Evolutionary conservation across 2,113 vertebrate species (phyloP).

Genomic region (Triplophysa siluroides): DNA sequence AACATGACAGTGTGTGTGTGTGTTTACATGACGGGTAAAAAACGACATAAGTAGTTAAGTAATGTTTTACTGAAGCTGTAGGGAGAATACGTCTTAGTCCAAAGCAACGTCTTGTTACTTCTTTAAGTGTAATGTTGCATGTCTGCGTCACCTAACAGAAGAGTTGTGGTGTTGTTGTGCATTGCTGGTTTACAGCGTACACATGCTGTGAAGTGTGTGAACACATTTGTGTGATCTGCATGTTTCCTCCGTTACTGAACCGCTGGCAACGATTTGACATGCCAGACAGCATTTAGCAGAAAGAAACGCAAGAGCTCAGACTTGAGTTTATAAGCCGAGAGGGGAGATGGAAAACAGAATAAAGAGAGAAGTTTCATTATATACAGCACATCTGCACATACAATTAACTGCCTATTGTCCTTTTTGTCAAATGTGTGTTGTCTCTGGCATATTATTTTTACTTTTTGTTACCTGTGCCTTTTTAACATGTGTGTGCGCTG

Average conservation of each 20-base stretch:
- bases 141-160: background rate
- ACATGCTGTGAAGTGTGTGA: background rate
- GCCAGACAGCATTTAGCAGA: slow-evolving; percentile 32
- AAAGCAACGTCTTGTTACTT: too few species aligned
- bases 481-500: too few species aligned
- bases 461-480: too few species aligned
- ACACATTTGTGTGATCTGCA: background rate
- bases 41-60: too few species aligned
- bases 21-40: too few species aligned
- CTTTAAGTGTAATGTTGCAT: too few species aligned
- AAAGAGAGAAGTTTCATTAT: background rate
- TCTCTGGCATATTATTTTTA: too few species aligned
- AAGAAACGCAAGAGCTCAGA: background rate
- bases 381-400: too few species aligned
- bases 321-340: slow-evolving; percentile 52
- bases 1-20: background rate
- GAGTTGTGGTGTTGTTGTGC: background rate
- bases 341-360: slow-evolving; percentile 32
- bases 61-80: too few species aligned
- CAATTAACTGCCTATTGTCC: too few species aligned
- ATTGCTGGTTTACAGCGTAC: background rate
- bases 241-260: slow-evolving; percentile 10
- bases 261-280: slow-evolving; percentile 46
- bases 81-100: too few species aligned
- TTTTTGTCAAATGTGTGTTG: too few species aligned